Percentiles rank a stretch among this genome's conserved stretches.
These are phyloP conservation scores for Anarhynchus alexandrinus DNA, from an alignment of 2,113 vertebrate genomes.

Conservation along the genomic window DNA sequence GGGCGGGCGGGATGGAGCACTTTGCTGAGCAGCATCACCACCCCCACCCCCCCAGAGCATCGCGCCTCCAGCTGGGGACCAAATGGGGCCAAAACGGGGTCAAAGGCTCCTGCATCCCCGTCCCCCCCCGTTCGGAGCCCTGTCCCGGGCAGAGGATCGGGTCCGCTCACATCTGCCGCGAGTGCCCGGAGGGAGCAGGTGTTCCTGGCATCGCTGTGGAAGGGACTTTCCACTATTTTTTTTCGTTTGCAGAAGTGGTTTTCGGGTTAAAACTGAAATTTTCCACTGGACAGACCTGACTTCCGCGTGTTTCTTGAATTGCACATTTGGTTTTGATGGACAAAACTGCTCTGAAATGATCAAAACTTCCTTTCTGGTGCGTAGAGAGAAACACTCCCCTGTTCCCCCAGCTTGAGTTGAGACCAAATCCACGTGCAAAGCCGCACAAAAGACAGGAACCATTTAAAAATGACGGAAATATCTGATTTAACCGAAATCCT, in stretches of 20 bases:
- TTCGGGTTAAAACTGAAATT: background rate
- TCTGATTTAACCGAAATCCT: background rate
- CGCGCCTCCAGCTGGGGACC: background rate
- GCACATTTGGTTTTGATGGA: background rate
- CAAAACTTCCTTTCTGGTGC: background rate
- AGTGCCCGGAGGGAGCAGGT: accelerated
- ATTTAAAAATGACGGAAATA: background rate
- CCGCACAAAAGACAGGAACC: background rate
- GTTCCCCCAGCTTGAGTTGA: background rate
- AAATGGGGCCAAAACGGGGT: background rate
- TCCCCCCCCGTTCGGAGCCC: background rate
- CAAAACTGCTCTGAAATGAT: background rate
- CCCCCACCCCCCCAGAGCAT: background rate
- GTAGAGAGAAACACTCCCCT: background rate
- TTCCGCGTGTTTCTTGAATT: accelerated
- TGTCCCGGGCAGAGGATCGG: background rate
- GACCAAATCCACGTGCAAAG: background rate
- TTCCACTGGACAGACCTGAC: background rate
- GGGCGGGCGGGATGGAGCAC: background rate
- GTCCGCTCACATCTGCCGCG: background rate
- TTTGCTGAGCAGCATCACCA: background rate
- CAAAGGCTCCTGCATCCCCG: background rate
- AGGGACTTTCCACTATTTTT: background rate
- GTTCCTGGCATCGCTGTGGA: background rate
- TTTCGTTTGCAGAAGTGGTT: background rate